Conservation (phyloP, 2,888 invertebrate genomes). For the Brachypalpus laphriformis region DNA sequence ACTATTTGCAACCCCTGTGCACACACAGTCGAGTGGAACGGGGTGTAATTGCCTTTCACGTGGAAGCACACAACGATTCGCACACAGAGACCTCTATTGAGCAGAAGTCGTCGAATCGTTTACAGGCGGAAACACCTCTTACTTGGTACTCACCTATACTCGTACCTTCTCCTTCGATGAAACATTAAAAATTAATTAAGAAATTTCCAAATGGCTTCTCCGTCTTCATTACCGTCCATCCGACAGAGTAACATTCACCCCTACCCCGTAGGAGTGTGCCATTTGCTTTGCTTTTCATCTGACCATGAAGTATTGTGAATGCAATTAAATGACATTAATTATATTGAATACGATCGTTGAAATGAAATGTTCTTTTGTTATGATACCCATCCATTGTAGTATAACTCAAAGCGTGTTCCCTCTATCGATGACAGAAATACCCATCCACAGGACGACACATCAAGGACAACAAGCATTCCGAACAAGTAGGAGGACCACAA, state of each 20-base stretch:
- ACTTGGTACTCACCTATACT: neutral
- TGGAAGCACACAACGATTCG: neutral
- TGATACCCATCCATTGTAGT: slow-evolving; percentile 13
- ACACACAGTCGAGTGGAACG: slow-evolving; percentile 16
- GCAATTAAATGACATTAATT: slow-evolving; percentile 60
- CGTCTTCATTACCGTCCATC: slow-evolving; percentile 28
- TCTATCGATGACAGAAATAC: slow-evolving; percentile 1
- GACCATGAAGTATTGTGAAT: slow-evolving; percentile 28
- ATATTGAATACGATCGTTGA: slow-evolving; percentile 45
- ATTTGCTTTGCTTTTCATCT: neutral
- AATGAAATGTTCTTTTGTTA: slow-evolving; percentile 53
- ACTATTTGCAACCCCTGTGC: slow-evolving; percentile 11
- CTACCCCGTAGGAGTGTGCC: neutral
- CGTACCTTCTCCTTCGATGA: slow-evolving; percentile 10
- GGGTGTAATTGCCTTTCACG: neutral
- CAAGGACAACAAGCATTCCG: neutral
- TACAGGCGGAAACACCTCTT: neutral
- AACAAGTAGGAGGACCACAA: neutral
- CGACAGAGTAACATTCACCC: slow-evolving; percentile 1
- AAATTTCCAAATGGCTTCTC: slow-evolving; percentile 41
- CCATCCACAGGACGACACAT: neutral
- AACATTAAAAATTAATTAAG: slow-evolving; percentile 66
- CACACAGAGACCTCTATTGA: neutral
- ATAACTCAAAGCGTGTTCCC: neutral
- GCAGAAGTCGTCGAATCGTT: neutral